Percentiles rank a stretch among this genome's conserved stretches.
Conservation (phyloP, 2,113 vertebrate species). For the Alethe diademata region DNA sequence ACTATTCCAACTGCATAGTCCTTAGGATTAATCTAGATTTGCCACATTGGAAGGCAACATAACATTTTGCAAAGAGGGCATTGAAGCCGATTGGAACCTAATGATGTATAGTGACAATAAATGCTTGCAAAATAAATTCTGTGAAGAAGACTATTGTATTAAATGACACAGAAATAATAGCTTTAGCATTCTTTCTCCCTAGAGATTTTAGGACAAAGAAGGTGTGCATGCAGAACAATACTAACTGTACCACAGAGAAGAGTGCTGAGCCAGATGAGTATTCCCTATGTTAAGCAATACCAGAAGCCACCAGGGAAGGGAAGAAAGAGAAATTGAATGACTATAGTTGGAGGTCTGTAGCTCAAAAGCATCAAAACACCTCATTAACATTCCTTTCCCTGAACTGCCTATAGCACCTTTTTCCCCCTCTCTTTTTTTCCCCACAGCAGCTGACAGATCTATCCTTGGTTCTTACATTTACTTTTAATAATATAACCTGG, state of each 20-base stretch:
- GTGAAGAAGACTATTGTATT: background rate
- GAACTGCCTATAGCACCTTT: background rate
- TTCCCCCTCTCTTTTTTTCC: background rate
- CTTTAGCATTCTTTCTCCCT: background rate
- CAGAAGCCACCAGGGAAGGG: background rate
- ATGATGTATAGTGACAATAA: slow-evolving; percentile 18
- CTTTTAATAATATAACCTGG: background rate
- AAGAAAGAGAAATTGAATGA: slow-evolving; percentile 1
- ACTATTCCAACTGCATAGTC: background rate
- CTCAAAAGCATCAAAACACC: slow-evolving; percentile 1
- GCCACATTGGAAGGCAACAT: background rate
- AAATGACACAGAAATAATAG: background rate
- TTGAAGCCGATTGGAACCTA: background rate
- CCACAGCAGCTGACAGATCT: background rate
- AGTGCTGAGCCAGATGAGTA: background rate
- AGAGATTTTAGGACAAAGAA: slow-evolving; percentile 24
- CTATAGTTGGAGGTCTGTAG: background rate
- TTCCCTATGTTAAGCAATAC: background rate
- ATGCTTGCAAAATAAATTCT: background rate
- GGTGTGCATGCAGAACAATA: background rate
- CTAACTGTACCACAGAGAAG: background rate
- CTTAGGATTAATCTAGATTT: background rate
- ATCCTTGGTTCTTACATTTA: background rate
- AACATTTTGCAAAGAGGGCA: background rate
- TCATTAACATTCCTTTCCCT: slow-evolving; percentile 32